Base-by-base conservation (phyloP, 2,888 invertebrate species). In the Microctonus hyperodae region DNA sequence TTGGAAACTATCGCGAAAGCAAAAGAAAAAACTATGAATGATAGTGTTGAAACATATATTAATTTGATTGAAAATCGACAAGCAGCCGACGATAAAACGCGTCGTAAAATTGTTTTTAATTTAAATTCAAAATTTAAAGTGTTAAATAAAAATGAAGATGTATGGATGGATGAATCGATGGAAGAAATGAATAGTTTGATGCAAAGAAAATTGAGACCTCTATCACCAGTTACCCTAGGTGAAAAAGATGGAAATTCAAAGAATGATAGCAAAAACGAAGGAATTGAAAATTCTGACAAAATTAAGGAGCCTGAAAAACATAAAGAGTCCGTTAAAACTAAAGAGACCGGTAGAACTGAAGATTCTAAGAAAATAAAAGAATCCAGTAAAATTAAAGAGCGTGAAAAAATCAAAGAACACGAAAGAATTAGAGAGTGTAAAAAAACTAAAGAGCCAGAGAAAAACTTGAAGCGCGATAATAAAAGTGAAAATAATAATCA, bases 51-150 rank as follows among this genome's bases (percentile, higher is more conserved):
- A 13, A 20, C 11, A 16, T n/a, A 64, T n/a, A 59, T 57, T 25
- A 22, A 53, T 16, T 20, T 35, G 48, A 57, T 51, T 13, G 56
- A 25, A 22, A 57, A 33, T 11, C 33, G 50, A 50, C 5, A 1
- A 56, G 61, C n/a, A 16, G n/a, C 35, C 20, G 69, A 63, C 1
- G 76, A 78, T 20, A 69, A 71, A 20, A 64, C 64, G 31, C 71
- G 81, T 13, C 77, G 76, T 0, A 80, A 79, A 64, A 79, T 81
- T 0, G 65, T 76, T 1, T 81, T 81, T 44, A 81, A 81, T 57
- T 68, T 80, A n/a, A 75, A 70, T 57, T 69, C 76, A 0, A 79
- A 75, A 65, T 65, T 66, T 0, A 76, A 77, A 28, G 73, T 72
- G 11, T 75, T 77, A 2, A 71, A 53, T 9, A 75, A 72, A 31